These are phyloP conservation scores for Ariopsis seemanni DNA, from an alignment of 2,113 vertebrate species.

Conservation along the genomic window DNA sequence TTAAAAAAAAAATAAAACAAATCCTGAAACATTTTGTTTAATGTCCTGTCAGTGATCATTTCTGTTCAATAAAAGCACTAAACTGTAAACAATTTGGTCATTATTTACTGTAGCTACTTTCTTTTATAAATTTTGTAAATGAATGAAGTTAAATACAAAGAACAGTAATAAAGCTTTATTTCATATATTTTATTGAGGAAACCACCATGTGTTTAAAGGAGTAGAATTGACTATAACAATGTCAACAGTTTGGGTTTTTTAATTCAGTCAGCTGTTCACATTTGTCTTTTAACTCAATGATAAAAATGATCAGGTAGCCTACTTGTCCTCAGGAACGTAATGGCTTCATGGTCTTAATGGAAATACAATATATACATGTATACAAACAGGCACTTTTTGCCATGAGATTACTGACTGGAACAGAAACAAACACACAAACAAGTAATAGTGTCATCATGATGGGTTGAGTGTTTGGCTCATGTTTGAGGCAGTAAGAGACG, in stretches of 20 bases:
- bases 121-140: not conserved
- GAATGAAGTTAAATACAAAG: not conserved
- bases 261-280: not conserved
- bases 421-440: not conserved
- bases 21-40: not conserved
- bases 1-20: not conserved
- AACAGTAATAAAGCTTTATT: not conserved
- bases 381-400: not conserved
- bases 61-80: not conserved
- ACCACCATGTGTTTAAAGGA: not conserved
- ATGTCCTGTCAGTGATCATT: not conserved
- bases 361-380: not conserved
- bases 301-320: not conserved
- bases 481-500: not conserved
- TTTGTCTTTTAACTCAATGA: not conserved
- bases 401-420: not conserved
- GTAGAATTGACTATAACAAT: not conserved
- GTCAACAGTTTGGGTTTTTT: too few species aligned
- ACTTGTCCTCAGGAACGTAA: not conserved
- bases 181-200: not conserved
- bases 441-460: not conserved
- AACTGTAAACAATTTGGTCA: not conserved
- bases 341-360: too few species aligned
- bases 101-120: not conserved
- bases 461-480: conserved; percentile 30